These are phyloP conservation scores for Druceiella hillmani DNA, from an alignment of 2,888 invertebrate genomes.

Conservation along the genomic window DNA sequence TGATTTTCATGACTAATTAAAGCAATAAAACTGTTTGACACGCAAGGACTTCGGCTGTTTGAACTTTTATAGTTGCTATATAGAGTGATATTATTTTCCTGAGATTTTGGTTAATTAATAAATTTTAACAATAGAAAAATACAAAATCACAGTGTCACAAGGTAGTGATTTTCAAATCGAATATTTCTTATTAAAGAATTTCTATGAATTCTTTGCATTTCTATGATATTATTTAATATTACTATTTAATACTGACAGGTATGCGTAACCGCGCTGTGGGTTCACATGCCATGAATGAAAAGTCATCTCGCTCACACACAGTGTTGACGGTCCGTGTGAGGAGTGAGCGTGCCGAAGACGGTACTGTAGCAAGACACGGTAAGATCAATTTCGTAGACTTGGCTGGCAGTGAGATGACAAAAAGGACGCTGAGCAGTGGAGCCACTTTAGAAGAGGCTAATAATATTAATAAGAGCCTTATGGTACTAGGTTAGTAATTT, in stretches of 20 bases:
- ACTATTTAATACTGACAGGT: slow-evolving; percentile 48
- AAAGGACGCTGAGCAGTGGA: slow-evolving; percentile 81
- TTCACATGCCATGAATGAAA: slow-evolving; percentile 88
- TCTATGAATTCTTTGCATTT: no score
- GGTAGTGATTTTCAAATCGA: no score
- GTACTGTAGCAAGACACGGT: slow-evolving; percentile 85
- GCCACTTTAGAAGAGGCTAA: slow-evolving; percentile 91
- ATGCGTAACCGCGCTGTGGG: slow-evolving; percentile 88
- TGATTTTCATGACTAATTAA: no score
- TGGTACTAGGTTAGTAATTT: slow-evolving; percentile 72
- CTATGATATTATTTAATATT: no score
- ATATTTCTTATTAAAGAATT: no score
- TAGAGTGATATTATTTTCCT: no score
- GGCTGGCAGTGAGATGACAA: slow-evolving; percentile 96
- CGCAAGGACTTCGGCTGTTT: no score
- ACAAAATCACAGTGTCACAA: no score
- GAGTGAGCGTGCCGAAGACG: slow-evolving; percentile 74
- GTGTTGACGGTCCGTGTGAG: slow-evolving; percentile 87
- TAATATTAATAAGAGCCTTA: slow-evolving; percentile 92
- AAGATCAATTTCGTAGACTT: slow-evolving; percentile 95
- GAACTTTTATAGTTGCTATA: no score
- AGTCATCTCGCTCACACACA: slow-evolving; percentile 89
- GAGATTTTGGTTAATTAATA: no score
- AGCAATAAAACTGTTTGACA: no score
- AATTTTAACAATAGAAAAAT: no score